Percentiles rank a stretch among this genome's conserved stretches.
These are phyloP conservation scores for Bombylius major DNA, from an alignment of 2,888 invertebrate genomes.

Conservation along the genomic window DNA sequence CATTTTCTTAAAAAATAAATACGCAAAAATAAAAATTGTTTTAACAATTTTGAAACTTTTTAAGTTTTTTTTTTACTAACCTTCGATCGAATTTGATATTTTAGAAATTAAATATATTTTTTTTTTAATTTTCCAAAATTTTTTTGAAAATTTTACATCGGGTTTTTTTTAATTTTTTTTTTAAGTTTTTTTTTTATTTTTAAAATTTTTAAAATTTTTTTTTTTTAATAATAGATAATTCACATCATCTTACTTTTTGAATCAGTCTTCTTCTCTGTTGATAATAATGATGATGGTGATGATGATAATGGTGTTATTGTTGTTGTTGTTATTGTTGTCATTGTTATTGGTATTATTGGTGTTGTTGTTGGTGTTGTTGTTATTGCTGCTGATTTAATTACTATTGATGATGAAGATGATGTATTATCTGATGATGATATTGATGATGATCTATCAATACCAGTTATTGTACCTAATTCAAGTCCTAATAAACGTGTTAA, in stretches of 20 bases:
- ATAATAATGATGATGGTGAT: background rate
- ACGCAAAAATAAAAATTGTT: too few relatives aligned
- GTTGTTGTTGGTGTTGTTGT: background rate
- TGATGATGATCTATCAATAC: background rate
- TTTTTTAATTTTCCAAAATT: background rate
- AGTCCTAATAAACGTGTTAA: conserved; percentile 63
- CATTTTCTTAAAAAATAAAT: too few relatives aligned
- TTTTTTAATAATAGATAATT: background rate
- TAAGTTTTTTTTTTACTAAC: background rate
- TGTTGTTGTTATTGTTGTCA: conserved; percentile 3
- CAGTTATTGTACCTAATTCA: conserved; percentile 40
- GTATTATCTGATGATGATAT: too few relatives aligned
- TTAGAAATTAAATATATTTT: too few relatives aligned
- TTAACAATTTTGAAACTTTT: too few relatives aligned
- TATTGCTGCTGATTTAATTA: conserved; percentile 4
- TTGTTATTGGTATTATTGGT: conserved; percentile 11
- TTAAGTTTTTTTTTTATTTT: background rate
- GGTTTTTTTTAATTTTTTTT: background rate
- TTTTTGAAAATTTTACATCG: too few relatives aligned
- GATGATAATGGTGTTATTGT: background rate
- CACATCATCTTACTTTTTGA: conserved; percentile 15
- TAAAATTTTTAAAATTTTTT: background rate
- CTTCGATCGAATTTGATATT: too few relatives aligned
- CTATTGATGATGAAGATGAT: conserved; percentile 6
- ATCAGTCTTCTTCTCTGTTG: conserved; percentile 15